Percentiles rank a stretch among this genome's conserved stretches.
phyloP scores from a whole-genome alignment of 1,140 invertebrate species.

The Venustaconcha ellipsiformis region DNA sequence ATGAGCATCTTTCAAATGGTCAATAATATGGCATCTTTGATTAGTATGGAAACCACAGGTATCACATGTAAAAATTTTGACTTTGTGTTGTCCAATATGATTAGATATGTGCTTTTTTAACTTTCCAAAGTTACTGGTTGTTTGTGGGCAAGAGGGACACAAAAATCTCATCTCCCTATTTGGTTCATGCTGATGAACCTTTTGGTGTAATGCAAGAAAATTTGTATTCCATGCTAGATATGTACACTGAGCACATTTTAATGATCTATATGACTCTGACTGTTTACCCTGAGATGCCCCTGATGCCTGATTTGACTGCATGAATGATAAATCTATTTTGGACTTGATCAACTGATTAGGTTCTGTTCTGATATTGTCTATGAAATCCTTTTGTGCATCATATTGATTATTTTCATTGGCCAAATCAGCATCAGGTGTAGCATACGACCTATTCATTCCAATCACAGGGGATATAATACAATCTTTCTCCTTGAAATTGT shows the following conservation, averaged over 20 bases:
- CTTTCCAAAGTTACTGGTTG: neutral
- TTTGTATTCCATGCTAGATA: constrained; percentile 21
- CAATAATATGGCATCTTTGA: constrained; percentile 26
- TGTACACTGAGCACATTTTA: constrained; percentile 14
- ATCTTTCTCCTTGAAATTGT: constrained; percentile 14
- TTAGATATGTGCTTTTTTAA: constrained; percentile 21
- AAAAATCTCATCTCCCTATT: constrained; percentile 22
- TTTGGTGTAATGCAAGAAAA: constrained; percentile 12
- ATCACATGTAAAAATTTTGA: constrained; percentile 21
- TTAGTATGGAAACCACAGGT: constrained; percentile 19
- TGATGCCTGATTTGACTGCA: neutral
- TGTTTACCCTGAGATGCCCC: neutral
- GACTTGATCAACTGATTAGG: constrained; percentile 1
- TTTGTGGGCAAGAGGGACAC: constrained; percentile 21
- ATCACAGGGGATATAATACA: neutral
- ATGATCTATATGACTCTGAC: constrained; percentile 1
- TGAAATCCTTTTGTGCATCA: neutral
- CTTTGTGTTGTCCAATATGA: constrained; percentile 21
- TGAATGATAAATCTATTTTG: neutral
- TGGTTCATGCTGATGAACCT: constrained; percentile 23
- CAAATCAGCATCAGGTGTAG: neutral
- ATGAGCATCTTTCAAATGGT: constrained; percentile 24
- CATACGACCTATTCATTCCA: neutral
- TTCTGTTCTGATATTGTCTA: neutral
- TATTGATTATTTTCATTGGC: neutral